phyloP scores from a whole-genome alignment of 2,888 invertebrate species.

The Standfussiana lucernea region DNA sequence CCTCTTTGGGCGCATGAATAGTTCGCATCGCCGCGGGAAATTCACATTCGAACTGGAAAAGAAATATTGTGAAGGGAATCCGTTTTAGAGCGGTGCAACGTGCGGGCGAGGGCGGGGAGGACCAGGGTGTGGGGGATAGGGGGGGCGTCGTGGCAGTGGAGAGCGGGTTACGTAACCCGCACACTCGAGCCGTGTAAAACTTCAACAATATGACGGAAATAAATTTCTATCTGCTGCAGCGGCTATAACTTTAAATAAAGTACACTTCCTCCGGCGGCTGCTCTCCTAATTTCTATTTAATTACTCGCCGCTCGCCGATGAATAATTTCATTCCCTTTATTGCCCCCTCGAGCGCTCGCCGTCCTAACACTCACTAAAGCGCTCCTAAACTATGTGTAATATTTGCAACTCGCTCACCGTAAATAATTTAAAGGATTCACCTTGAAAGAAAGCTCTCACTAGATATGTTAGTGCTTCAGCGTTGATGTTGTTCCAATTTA shows the following conservation, averaged over 20 bases:
- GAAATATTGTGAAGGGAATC: constrained; percentile 78
- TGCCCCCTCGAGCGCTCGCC: constrained; percentile 32
- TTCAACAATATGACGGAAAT: constrained; percentile 72
- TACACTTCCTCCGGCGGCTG: constrained; percentile 40
- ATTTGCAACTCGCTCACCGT: constrained; percentile 41
- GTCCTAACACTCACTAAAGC: constrained; percentile 52
- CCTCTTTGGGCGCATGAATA: constrained; percentile 70
- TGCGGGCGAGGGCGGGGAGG: constrained; percentile 5
- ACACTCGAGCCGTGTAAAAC: constrained; percentile 53
- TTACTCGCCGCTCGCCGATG: constrained; percentile 60
- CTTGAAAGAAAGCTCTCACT: constrained; percentile 22
- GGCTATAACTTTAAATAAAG: constrained; percentile 47
- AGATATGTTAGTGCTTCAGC: constrained; percentile 1
- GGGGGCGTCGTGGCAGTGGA: constrained; percentile 1
- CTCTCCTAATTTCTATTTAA: constrained; percentile 65
- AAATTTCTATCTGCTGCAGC: constrained; percentile 66
- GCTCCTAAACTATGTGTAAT: constrained; percentile 63
- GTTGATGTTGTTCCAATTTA: constrained; percentile 1
- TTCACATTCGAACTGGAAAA: constrained; percentile 77
- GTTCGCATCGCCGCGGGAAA: constrained; percentile 75
- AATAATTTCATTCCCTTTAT: constrained; percentile 57
- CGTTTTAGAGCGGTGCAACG: constrained; percentile 69
- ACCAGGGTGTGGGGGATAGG: neutral
- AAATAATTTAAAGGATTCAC: constrained; percentile 43
- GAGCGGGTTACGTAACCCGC: constrained; percentile 55